phyloP scores from a whole-genome alignment of 2,113 vertebrate genomes.

The Labrus mixtus region DNA sequence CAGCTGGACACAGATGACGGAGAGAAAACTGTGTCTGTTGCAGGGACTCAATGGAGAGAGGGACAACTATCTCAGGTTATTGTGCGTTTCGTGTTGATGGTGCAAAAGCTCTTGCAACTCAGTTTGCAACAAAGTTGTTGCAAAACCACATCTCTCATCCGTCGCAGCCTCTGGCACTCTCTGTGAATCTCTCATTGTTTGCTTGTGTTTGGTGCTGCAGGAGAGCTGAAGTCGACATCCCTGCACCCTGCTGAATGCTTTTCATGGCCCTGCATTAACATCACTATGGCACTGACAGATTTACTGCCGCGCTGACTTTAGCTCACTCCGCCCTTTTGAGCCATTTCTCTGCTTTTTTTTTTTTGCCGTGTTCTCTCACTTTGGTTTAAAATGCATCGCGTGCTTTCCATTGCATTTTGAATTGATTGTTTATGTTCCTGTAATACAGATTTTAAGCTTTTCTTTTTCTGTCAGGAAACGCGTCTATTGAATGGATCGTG shows the following conservation, averaged over 20 bases:
- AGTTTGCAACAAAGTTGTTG: background rate
- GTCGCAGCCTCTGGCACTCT: conserved; percentile 24
- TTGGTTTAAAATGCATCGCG: conserved; percentile 1
- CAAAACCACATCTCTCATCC: conserved; percentile 19
- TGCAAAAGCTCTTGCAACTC: background rate
- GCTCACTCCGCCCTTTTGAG: conserved; percentile 56
- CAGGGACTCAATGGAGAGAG: background rate
- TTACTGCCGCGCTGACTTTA: conserved; percentile 78
- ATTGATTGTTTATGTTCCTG: background rate
- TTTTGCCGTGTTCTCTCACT: conserved; percentile 2
- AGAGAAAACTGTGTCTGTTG: background rate
- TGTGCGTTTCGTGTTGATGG: background rate
- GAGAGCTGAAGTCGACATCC: conserved; percentile 69
- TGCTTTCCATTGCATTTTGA: background rate
- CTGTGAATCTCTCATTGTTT: conserved; percentile 61
- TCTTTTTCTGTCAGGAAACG: conserved; percentile 1
- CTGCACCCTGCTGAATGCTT: conserved; percentile 77
- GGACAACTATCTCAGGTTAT: background rate
- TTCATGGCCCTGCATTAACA: conserved; percentile 80
- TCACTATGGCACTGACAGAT: conserved; percentile 82
- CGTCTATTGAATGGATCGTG: conserved; percentile 26
- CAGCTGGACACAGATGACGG: background rate
- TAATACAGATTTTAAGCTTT: background rate
- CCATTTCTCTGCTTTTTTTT: background rate
- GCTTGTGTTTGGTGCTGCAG: conserved; percentile 67